Conservation (phyloP, 2,113 vertebrate species). For the Albula goreensis region DNA sequence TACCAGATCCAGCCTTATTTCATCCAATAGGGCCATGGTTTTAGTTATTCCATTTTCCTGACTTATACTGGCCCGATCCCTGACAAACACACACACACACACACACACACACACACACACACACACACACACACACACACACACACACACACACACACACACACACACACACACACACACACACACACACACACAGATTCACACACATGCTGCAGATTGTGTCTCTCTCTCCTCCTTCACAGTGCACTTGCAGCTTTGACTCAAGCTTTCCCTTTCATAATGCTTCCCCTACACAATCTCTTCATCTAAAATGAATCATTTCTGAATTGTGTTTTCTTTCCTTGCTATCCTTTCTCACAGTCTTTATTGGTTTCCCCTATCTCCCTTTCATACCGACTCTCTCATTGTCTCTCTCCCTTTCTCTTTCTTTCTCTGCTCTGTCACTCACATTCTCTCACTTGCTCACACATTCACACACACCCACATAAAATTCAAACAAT, state of each 20-base stretch:
- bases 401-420: background rate
- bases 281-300: slow-evolving; percentile 21
- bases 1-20: background rate
- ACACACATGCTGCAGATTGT: no score
- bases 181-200: no score
- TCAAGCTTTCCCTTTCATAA: slow-evolving; percentile 16
- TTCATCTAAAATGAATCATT: slow-evolving; percentile 32
- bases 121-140: no score
- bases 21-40: background rate
- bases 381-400: background rate
- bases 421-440: background rate
- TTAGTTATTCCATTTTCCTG: no score
- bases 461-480: background rate
- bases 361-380: slow-evolving; percentile 26
- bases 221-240: background rate
- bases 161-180: no score
- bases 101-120: no score
- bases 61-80: no score
- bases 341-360: background rate
- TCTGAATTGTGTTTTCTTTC: slow-evolving; percentile 23
- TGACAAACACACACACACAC: no score
- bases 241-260: background rate
- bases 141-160: no score
- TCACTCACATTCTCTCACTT: background rate
- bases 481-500: background rate